Evolutionary conservation across 2,797 vertebrate genomes (phyloP).

Genomic region (Pyrocephalus nanus): DNA sequence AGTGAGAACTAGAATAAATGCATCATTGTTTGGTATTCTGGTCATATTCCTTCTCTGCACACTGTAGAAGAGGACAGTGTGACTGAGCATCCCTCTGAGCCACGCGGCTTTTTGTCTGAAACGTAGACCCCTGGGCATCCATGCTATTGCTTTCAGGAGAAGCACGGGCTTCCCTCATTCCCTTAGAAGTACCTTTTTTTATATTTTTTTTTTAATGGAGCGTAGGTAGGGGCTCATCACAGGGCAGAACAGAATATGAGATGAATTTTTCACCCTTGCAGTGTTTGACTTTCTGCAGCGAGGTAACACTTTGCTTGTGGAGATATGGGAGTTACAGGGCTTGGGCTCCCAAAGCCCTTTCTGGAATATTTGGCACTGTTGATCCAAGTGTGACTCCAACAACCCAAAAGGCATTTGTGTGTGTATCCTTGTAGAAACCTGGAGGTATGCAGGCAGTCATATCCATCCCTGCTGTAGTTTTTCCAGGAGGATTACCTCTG

Average conservation of each 20-base stretch:
- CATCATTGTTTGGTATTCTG: neutral
- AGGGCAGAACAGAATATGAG: neutral
- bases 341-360: neutral
- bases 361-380: neutral
- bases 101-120: accelerated
- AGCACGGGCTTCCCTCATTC: neutral
- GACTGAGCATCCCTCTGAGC: neutral
- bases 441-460: neutral
- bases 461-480: neutral
- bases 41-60: neutral
- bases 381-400: neutral
- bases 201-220: neutral
- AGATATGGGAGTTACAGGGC: neutral
- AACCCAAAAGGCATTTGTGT: neutral
- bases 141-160: accelerated
- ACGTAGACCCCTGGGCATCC: accelerated
- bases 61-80: neutral
- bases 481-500: neutral
- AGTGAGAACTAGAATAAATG: neutral
- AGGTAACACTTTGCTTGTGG: neutral
- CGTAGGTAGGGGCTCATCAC: neutral
- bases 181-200: neutral
- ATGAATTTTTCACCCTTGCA: neutral
- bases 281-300: neutral
- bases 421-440: neutral